phyloP scores from a whole-genome alignment of 2,797 vertebrate species.

The Coilia nasus region DNA sequence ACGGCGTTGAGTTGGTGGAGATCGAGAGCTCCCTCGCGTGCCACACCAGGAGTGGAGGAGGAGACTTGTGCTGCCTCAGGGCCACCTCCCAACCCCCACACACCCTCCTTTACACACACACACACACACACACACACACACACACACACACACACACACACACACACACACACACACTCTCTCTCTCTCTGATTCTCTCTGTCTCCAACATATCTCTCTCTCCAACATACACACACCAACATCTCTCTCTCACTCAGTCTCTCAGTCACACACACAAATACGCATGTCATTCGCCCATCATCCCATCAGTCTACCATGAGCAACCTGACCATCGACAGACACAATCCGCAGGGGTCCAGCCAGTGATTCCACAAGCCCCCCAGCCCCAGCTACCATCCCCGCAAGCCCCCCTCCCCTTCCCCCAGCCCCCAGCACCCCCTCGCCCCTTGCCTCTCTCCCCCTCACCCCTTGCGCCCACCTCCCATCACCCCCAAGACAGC shows the following conservation, averaged over 20 bases:
- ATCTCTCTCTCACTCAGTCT: neutral
- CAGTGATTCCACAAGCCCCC: constrained; percentile 50
- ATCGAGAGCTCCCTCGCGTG: constrained; percentile 60
- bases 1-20: constrained; percentile 49
- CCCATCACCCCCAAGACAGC: constrained; percentile 43
- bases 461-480: neutral
- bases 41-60: constrained; percentile 70
- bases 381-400: neutral
- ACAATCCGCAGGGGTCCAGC: constrained; percentile 47
- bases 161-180: neutral
- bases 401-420: neutral
- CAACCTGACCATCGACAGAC: constrained; percentile 46
- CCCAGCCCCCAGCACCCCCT: neutral
- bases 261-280: neutral
- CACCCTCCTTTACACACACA: no score
- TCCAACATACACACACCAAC: neutral
- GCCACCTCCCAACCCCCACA: neutral
- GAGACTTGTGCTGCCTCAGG: constrained; percentile 21
- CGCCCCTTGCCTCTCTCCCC: neutral
- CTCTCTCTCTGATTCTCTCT: neutral
- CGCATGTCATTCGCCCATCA: constrained; percentile 33
- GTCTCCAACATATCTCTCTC: neutral
- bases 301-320: constrained; percentile 42
- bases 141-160: neutral
- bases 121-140: no score